Percentiles rank a stretch among this genome's conserved stretches.
phyloP scores from a whole-genome alignment of 2,888 invertebrate species.

The Pseudococcus viburni region DNA sequence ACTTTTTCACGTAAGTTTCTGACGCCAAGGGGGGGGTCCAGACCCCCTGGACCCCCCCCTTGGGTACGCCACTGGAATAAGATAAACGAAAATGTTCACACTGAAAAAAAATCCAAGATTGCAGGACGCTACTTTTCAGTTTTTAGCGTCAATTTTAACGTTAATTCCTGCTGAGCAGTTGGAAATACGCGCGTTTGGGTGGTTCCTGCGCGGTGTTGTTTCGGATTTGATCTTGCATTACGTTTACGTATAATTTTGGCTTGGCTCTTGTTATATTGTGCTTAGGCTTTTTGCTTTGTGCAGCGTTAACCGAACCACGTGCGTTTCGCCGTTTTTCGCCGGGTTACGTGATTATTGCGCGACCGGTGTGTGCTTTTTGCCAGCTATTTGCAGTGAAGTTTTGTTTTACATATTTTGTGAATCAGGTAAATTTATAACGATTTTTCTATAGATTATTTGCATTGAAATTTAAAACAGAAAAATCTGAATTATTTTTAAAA shows the following conservation, averaged over 20 bases:
- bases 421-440: background rate
- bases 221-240: constrained; percentile 34
- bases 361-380: constrained; percentile 31
- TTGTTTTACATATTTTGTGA: background rate
- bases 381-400: background rate
- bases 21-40: too few relatives aligned
- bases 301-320: constrained; percentile 45
- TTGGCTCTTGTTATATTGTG: constrained; percentile 36
- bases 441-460: background rate
- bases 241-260: constrained; percentile 42
- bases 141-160: background rate
- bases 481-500: background rate
- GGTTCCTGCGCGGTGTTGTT: constrained; percentile 51
- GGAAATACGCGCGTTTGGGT: constrained; percentile 8
- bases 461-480: background rate
- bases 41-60: too few relatives aligned
- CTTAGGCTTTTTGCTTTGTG: constrained; percentile 38
- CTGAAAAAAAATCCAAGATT: background rate
- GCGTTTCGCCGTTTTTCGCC: constrained; percentile 29
- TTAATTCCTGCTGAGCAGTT: constrained; percentile 2
- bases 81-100: background rate
- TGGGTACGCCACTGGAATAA: too few relatives aligned
- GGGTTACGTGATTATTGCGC: constrained; percentile 40
- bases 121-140: background rate
- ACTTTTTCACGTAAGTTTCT: too few relatives aligned